Evolutionary conservation across 2,888 invertebrate species (phyloP).

Genomic region (Temnothorax rugatulus): DNA sequence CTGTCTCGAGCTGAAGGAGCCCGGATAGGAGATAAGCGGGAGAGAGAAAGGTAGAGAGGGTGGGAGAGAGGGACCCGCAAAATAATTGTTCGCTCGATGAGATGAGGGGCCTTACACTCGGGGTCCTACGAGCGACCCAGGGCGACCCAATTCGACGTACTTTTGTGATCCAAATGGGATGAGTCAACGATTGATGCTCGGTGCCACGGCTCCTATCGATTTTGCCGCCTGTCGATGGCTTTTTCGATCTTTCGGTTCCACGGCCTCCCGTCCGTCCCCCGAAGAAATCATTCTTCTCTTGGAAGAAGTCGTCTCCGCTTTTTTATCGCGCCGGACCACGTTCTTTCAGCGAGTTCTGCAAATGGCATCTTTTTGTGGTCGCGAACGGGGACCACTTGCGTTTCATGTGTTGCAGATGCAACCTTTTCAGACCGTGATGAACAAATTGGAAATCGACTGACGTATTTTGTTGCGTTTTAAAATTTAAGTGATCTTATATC

Average conservation of each 20-base stretch:
- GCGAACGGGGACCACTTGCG: constrained; percentile 13
- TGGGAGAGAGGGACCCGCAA: constrained; percentile 76
- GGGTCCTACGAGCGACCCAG: constrained; percentile 70
- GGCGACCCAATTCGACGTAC: constrained; percentile 83
- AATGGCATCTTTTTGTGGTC: constrained; percentile 50
- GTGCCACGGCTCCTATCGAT: constrained; percentile 63
- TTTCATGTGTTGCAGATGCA: constrained; percentile 23
- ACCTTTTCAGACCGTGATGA: neutral
- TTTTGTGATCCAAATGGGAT: constrained; percentile 82
- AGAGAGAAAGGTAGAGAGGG: constrained; percentile 41
- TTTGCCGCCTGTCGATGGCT: constrained; percentile 66
- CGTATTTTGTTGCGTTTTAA: constrained; percentile 3
- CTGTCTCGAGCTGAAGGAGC: constrained; percentile 67
- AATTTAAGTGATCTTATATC: neutral
- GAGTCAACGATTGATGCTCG: constrained; percentile 82
- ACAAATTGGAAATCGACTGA: constrained; percentile 20
- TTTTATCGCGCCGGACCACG: constrained; percentile 29
- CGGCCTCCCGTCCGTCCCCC: constrained; percentile 21
- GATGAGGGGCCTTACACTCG: constrained; percentile 69
- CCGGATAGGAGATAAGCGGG: constrained; percentile 60
- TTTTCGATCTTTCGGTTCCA: constrained; percentile 39
- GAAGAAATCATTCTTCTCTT: constrained; percentile 35
- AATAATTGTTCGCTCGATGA: constrained; percentile 81
- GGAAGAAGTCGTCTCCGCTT: constrained; percentile 43
- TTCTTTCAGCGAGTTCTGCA: constrained; percentile 35